A percentile compares a stretch with the other conserved stretches of the same genome.
These are phyloP conservation scores for Monomorium pharaonis DNA, from an alignment of 1,140 invertebrate species.

Conservation along the genomic window DNA sequence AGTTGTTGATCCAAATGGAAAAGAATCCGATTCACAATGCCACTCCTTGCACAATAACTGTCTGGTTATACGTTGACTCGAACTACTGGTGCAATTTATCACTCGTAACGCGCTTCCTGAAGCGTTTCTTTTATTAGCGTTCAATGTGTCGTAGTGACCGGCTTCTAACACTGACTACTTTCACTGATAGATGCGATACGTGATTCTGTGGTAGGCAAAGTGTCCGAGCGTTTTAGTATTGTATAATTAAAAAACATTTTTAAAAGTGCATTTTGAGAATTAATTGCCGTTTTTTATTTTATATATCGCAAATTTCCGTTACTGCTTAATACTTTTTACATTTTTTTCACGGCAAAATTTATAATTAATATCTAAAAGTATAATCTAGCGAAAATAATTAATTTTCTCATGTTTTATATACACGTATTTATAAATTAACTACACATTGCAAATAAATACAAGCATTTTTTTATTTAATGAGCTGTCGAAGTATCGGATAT, in stretches of 20 bases:
- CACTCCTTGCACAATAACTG: conserved; percentile 29
- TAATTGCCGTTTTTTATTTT: conserved; percentile 7
- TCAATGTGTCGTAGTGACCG: background rate
- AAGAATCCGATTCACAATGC: background rate
- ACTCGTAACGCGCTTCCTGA: conserved; percentile 5
- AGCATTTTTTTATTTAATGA: background rate
- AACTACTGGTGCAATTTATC: conserved; percentile 48
- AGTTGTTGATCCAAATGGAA: background rate
- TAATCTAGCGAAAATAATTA: conserved; percentile 5
- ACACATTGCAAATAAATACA: background rate
- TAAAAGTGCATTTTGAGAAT: background rate
- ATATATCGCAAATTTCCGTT: background rate
- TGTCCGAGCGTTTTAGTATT: conserved; percentile 30
- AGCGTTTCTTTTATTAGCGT: conserved; percentile 34
- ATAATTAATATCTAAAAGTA: background rate
- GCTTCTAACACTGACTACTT: background rate
- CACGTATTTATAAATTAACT: background rate
- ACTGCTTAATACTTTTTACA: background rate
- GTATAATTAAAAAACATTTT: background rate
- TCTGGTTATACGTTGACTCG: conserved; percentile 41
- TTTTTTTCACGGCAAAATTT: background rate
- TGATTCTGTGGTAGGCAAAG: conserved; percentile 3
- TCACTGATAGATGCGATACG: background rate
- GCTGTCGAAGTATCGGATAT: background rate
- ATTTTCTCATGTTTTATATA: background rate